A percentile compares a stretch with the other conserved stretches of the same genome.
Evolutionary conservation across 2,113 vertebrate species (phyloP).

Genomic region (Furnarius figulus): DNA sequence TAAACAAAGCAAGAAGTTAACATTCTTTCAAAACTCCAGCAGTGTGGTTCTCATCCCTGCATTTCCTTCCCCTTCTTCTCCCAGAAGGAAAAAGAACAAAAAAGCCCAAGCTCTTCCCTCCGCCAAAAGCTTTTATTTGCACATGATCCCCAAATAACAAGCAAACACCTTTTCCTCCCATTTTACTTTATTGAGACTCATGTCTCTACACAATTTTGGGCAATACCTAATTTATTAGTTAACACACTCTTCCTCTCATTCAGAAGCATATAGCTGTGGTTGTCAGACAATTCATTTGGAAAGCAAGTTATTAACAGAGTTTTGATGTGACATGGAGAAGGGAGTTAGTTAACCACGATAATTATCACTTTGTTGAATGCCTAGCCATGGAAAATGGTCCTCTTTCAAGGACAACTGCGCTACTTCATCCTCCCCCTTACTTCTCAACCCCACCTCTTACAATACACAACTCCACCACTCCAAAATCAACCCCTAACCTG

Average conservation of each 20-base stretch:
- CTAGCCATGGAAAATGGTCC: background rate
- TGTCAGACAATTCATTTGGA: background rate
- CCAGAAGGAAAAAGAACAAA: background rate
- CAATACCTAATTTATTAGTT: background rate
- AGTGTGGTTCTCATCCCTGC: background rate
- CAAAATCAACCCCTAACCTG: background rate
- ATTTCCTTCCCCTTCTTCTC: background rate
- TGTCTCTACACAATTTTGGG: fast-evolving
- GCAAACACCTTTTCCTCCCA: background rate
- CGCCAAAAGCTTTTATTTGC: background rate
- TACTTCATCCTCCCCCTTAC: background rate
- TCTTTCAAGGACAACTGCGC: background rate
- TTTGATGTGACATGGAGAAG: background rate
- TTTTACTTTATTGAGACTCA: background rate
- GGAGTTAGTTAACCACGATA: background rate
- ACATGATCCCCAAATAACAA: background rate
- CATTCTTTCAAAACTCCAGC: background rate
- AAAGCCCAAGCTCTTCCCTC: background rate
- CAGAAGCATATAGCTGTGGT: background rate
- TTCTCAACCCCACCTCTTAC: background rate
- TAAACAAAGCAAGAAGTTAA: background rate
- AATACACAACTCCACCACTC: background rate
- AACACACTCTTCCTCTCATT: background rate
- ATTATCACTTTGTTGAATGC: background rate
- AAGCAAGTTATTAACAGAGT: background rate